Evolutionary conservation across 2,797 vertebrate genomes (phyloP).

Genomic region (Ficedula albicollis): DNA sequence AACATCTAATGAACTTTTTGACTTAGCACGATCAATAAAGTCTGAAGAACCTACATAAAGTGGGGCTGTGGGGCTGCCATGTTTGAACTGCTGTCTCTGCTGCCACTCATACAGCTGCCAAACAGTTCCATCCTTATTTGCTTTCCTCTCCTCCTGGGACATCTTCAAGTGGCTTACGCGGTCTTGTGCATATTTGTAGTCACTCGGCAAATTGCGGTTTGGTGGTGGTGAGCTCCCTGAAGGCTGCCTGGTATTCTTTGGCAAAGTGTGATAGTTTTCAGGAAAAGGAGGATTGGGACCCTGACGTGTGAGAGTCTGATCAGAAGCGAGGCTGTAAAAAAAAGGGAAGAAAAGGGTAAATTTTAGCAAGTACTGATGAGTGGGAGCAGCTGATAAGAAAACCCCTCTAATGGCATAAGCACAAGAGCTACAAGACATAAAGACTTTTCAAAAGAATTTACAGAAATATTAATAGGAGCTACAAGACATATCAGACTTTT

Average conservation of each 20-base stretch:
- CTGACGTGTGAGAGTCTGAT: slow-evolving; percentile 85
- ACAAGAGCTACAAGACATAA: not conserved
- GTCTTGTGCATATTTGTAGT: slow-evolving; percentile 98
- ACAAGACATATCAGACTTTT: not conserved
- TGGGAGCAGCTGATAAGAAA: not conserved
- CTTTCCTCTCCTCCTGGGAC: slow-evolving; percentile 92
- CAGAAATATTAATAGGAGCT: not conserved
- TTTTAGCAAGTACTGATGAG: not conserved
- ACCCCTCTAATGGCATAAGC: not conserved
- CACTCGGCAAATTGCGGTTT: slow-evolving; percentile 87
- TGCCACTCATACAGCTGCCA: slow-evolving; percentile 99
- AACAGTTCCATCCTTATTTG: slow-evolving; percentile 93
- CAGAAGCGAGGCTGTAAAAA: slow-evolving; percentile 72
- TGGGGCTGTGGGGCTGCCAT: slow-evolving; percentile 92
- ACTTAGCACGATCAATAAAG: slow-evolving; percentile 84
- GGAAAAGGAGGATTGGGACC: slow-evolving; percentile 84
- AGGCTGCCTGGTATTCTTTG: slow-evolving; percentile 86
- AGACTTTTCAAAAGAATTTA: not conserved
- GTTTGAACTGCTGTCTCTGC: slow-evolving; percentile 95
- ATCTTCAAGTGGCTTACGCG: slow-evolving; percentile 96
- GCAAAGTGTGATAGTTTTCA: slow-evolving; percentile 89
- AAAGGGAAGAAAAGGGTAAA: not conserved
- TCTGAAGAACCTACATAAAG: slow-evolving; percentile 83
- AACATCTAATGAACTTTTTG: slow-evolving; percentile 90
- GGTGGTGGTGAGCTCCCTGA: slow-evolving; percentile 84